These are phyloP conservation scores for Xestia rhomboidea DNA, from an alignment of 2,888 invertebrate genomes.

Conservation along the genomic window DNA sequence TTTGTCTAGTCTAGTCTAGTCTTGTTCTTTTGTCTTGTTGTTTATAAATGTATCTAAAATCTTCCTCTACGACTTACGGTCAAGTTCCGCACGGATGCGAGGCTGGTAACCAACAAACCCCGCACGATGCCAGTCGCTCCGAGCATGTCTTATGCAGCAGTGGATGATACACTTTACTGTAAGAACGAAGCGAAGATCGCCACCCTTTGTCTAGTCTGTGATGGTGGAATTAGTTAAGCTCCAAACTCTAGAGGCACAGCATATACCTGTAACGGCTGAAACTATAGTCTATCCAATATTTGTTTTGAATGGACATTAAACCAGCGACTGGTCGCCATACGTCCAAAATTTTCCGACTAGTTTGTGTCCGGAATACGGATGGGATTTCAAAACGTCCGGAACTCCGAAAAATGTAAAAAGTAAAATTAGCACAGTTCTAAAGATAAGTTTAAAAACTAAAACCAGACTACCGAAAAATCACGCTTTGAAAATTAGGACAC, in stretches of 20 bases:
- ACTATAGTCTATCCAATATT: background rate
- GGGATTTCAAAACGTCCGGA: too few species aligned
- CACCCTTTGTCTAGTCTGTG: constrained; percentile 1
- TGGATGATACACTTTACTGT: background rate
- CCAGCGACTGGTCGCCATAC: too few species aligned
- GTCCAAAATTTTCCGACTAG: too few species aligned
- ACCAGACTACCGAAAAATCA: too few species aligned
- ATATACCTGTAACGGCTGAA: background rate
- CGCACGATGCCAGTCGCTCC: background rate
- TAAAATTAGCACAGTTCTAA: too few species aligned
- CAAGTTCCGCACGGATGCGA: too few species aligned
- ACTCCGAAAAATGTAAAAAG: too few species aligned
- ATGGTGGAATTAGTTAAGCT: background rate
- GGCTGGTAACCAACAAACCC: background rate
- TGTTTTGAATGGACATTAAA: background rate
- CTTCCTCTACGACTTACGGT: background rate
- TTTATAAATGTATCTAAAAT: background rate
- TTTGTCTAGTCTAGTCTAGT: background rate
- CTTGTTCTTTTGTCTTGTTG: too few species aligned
- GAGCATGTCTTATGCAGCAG: background rate
- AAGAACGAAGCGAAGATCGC: too few species aligned
- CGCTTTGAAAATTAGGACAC: too few species aligned
- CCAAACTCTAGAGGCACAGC: background rate
- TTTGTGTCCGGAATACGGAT: too few species aligned
- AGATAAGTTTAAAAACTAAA: too few species aligned